Conservation (phyloP, 2,113 vertebrate genomes). For the Xerus inauris region DNA sequence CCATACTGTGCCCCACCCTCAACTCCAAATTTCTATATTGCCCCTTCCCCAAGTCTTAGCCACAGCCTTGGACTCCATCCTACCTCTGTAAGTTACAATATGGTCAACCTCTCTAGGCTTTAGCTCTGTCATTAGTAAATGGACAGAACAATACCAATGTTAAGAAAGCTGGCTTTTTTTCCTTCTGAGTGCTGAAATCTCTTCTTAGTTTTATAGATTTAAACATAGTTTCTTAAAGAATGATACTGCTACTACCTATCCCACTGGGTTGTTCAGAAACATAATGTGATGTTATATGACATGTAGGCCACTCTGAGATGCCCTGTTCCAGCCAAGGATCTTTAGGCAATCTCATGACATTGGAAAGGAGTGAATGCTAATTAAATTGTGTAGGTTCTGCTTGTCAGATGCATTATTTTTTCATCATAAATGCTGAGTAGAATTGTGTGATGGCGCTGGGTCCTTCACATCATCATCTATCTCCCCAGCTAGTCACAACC, state of each 20-base stretch:
- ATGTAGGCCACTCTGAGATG: background rate
- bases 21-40: background rate
- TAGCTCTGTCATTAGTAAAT: background rate
- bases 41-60: background rate
- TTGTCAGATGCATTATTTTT: background rate
- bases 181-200: background rate
- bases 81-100: background rate
- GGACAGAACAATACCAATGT: background rate
- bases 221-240: background rate
- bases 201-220: slow-evolving; percentile 12
- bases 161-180: background rate
- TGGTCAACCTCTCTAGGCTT: background rate
- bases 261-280: background rate
- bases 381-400: background rate
- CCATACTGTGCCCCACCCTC: background rate
- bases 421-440: background rate
- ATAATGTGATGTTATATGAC: background rate
- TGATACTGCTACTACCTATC: background rate
- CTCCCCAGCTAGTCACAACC: background rate
- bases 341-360: background rate
- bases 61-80: background rate
- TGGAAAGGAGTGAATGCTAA: background rate
- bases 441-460: background rate
- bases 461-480: background rate
- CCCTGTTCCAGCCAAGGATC: background rate